Evolutionary conservation across 2,113 vertebrate species (phyloP), one percentile per base, ranked within the genome.

Genomic region (Sturnira hondurensis): DNA sequence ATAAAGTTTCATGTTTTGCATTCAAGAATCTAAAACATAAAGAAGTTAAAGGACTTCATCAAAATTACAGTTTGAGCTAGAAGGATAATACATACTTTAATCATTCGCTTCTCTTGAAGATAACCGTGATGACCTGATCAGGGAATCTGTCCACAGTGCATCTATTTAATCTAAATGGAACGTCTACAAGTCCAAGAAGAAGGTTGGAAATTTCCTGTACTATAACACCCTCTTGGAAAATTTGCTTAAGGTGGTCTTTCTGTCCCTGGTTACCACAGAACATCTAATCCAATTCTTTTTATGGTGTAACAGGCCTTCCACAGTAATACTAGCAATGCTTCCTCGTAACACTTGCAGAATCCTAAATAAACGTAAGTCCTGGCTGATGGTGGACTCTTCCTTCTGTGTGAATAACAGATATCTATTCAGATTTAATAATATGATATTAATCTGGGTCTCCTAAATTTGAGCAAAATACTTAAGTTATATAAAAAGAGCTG

Each of bases 401-500:
- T 61, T 45, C 43, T 5, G 17, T 68, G 52, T 63, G 77, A 65
- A 58, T 36, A 68, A 56, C 36, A 41, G 26, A 7, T 24, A 70
- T 36, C 43, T 67, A 86, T 26, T 36, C 36, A n/a, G 61, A 84
- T 73, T 93, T 92, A 89, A 80, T 71, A 95, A 67, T 36, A 52
- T 6, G 14, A 26, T 19, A 63, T 76, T 91, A 94, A 74, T 85
- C 61, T 87, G 15, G 26, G 33, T 78, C 19, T 56, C 58, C 31
- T 56, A 28, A 56, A 65, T 67, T 88, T 70, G 81, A 65, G 81
- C 73, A 91, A 82, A 80, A 71, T 67, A 28, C 43, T 93, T 73
- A 88, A 43, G 65, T 92, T 91, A 89, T 33, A 74, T 45, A 89
- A 89, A 71, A 92, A 92, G 12, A 95, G 45, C 41, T 83, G 56